Conservation (phyloP, 2,797 vertebrate genomes). For the Peromyscus aztecus region DNA sequence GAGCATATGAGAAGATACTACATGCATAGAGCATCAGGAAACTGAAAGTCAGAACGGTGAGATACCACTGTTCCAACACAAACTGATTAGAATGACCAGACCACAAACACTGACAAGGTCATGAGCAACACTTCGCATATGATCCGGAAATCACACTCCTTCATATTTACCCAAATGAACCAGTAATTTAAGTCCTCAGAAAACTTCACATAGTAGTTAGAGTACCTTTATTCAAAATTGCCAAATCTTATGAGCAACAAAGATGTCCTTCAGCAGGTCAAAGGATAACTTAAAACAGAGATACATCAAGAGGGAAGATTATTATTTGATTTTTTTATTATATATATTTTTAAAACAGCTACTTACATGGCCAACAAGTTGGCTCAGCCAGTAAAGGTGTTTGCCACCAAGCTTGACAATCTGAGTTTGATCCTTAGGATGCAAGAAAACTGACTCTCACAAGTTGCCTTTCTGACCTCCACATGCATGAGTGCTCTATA, state of each 20-base stretch:
- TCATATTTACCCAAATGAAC: conserved; percentile 22
- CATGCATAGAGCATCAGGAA: background rate
- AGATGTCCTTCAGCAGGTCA: background rate
- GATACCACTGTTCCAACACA: background rate
- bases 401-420: background rate
- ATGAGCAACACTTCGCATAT: background rate
- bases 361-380: background rate
- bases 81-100: background rate
- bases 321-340: background rate
- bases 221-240: background rate
- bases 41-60: background rate
- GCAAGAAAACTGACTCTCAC: background rate
- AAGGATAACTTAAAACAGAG: background rate
- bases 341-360: background rate
- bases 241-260: background rate
- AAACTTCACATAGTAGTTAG: background rate
- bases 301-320: background rate
- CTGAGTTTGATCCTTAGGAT: background rate
- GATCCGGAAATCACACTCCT: background rate
- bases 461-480: background rate
- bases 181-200: background rate
- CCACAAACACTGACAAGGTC: background rate
- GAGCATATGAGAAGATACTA: background rate
- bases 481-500: no score
- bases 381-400: background rate